Base-by-base conservation (phyloP, 1,140 invertebrate species). In the Drosophila micromelanica region DNA sequence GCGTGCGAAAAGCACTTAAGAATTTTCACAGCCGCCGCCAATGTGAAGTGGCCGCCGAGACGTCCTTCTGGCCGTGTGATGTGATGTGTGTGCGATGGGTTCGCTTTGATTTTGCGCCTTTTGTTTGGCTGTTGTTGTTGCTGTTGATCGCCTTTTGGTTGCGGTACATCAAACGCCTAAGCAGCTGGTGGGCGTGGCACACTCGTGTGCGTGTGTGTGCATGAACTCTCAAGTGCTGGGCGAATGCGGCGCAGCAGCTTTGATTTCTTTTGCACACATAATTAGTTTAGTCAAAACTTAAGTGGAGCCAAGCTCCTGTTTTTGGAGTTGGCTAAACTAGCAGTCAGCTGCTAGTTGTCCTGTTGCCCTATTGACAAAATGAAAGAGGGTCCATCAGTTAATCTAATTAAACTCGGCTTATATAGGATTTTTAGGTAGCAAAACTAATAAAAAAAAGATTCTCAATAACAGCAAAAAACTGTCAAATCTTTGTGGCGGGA, bases 251-350 rank as follows among this genome's bases (percentile, higher is more conserved):
- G 38, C 35, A 20, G 40, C 35, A 9, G 71, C 79, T 72, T 79
- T 84, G 71, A 84, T 84, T 79, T 76, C 72, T 73, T 79, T 15
- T 76, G 60, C 80, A 59, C 67, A 73, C 72, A 72, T 84, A 85
- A 84, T 84, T 84, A 85, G 80, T 84, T 84, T 84, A 84, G 76
- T 82, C 80, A 82, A 43, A 79, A 82, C 54, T 79, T 79, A 48
- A 63, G 48, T 74, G 60, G 61, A 20, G 42, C 45, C 57, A 63
- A 63, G 57, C 30, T 7, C 12, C 49, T 2, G 27, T 5, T 11
- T 48, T 32, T 20, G 20, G 11, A 56, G 32, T 56, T 71, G 42
- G 15, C 48, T 17, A 46, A 71, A 71, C 40, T 71, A 63, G 56
- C 40, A 46, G 23, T 40, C 43, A 32, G 51, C 49, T 52, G 49